Conservation (phyloP, 2,797 vertebrate genomes). For the Enteromius radiatus region DNA sequence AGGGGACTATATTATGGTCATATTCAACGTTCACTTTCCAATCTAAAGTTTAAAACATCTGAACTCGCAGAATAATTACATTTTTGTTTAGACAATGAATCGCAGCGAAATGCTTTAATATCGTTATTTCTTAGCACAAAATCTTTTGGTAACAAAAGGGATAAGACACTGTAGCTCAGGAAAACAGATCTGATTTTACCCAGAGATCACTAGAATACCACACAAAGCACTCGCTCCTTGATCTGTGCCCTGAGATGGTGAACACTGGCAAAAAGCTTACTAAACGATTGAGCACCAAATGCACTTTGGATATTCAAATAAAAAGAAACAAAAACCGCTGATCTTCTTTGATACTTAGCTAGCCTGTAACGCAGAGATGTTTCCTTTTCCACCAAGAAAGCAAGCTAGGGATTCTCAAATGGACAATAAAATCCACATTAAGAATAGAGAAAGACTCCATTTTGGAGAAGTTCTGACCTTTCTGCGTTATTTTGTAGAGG, state of each 20-base stretch:
- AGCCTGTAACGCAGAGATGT: not conserved
- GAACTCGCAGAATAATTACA: not conserved
- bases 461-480: not conserved
- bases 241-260: slow-evolving; percentile 36
- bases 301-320: slow-evolving; percentile 19
- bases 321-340: not conserved
- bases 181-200: not conserved
- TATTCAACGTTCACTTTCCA: not conserved
- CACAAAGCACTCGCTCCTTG: slow-evolving; percentile 19
- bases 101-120: not conserved
- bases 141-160: slow-evolving; percentile 6
- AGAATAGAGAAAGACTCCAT: not conserved
- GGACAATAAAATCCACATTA: not conserved
- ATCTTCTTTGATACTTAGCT: slow-evolving; percentile 5
- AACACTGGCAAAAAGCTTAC: not conserved
- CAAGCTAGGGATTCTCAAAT: not conserved
- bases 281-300: slow-evolving; percentile 4
- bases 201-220: not conserved
- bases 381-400: not conserved
- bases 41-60: not conserved
- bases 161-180: not conserved
- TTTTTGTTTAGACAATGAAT: not conserved
- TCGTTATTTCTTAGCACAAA: not conserved
- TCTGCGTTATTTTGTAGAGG: not conserved
- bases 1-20: not conserved